Evolutionary conservation across 1,140 invertebrate species (phyloP), one percentile per base, ranked within the genome.

Genomic region (Ceratina calcarata): DNA sequence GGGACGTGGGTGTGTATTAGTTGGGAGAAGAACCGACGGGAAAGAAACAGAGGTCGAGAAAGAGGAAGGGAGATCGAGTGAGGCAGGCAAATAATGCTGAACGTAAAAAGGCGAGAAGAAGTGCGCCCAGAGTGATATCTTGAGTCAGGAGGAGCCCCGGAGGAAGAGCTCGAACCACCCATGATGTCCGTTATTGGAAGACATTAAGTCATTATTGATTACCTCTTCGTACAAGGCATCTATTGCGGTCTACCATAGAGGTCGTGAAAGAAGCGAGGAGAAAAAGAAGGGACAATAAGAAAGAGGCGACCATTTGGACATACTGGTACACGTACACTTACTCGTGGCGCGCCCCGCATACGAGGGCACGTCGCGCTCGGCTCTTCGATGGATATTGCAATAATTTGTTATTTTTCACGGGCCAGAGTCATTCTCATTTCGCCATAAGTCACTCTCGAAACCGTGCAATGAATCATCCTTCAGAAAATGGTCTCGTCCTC

Each of bases 181-280:
- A 92, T 91, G 90, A 90, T 91, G 91, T 91, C 90, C 85, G 90
- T 91, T 91, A 91, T 91, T 91, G 91, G 84, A 88, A 87, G 91
- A 92, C 90, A 92, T 92, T 91, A 91, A 91, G 90, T 92, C 90
- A 92, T 92, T 92, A 92, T 92, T 91, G 91, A 92, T 92, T 90
- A 91, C 90, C 87, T 87, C 88, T 80, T 86, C 78, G 86, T 84
- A 90, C 84, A 16, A 86, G 84, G 86, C 88, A 85, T 89, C 84
- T 81, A 83, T 82, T 75, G 79, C 67, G 79, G 24, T 81, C 83
- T 83, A 86, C 80, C 81, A 78, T 86, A 78, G 75, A 45, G 79
- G 78, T 82, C 32, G 67, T 72, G 83, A 80, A 83, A 84, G 84
- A 83, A 81, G 82, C 51, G 70, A 79, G 61, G 13, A 20, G 22